These are phyloP conservation scores for Epinephelus moara DNA, from an alignment of 2,113 vertebrate genomes.

Conservation along the genomic window DNA sequence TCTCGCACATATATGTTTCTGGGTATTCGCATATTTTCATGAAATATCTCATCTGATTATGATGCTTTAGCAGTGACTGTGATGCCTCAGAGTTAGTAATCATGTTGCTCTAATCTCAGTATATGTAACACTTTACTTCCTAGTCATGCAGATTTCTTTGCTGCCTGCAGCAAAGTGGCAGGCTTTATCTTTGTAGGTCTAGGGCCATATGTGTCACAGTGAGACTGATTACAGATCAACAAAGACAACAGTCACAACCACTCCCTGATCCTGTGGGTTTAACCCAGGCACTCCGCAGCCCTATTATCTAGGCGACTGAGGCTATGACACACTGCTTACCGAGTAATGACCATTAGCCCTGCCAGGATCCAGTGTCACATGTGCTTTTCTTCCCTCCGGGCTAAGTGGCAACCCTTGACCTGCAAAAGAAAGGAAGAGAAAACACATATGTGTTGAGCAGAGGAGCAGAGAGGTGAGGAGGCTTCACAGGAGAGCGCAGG, in stretches of 20 bases:
- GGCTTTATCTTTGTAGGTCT: conserved; percentile 69
- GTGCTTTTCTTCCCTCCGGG: conserved; percentile 56
- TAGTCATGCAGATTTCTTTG: conserved; percentile 23
- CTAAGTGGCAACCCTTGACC: conserved; percentile 79
- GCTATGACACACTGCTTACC: conserved; percentile 63
- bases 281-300: conserved; percentile 45
- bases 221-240: conserved; percentile 74
- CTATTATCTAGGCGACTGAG: conserved; percentile 50
- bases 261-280: conserved; percentile 71
- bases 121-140: conserved; percentile 10
- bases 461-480: conserved; percentile 62
- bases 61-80: not conserved
- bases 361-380: conserved; percentile 76
- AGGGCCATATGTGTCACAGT: conserved; percentile 50
- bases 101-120: conserved; percentile 31
- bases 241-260: conserved; percentile 71
- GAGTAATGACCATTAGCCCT: conserved; percentile 70
- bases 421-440: conserved; percentile 64
- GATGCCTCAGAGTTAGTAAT: conserved; percentile 15
- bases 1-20: conserved; percentile 11
- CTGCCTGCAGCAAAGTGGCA: conserved; percentile 35
- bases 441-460: conserved; percentile 64
- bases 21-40: not conserved
- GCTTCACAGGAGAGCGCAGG: conserved; percentile 50
- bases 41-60: not conserved